A percentile compares a stretch with the other conserved stretches of the same genome.
These are phyloP conservation scores for Scolanthus callimorphus DNA, from an alignment of 92 coral and sea anemone species.

Conservation along the genomic window DNA sequence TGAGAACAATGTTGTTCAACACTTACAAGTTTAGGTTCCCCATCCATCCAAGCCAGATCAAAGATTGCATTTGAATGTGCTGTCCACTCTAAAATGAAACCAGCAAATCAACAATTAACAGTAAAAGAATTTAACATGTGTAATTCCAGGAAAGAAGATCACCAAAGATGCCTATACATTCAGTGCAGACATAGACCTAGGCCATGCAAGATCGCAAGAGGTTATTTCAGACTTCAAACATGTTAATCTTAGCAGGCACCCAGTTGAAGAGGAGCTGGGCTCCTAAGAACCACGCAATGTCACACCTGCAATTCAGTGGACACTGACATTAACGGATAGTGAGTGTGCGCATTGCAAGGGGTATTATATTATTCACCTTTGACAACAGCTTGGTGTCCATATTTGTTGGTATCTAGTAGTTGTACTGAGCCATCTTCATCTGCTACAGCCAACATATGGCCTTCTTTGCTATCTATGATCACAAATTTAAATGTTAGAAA, in stretches of 20 bases:
- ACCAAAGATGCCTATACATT: neutral
- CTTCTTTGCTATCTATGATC: slow-evolving; percentile 46
- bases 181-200: neutral
- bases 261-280: no score
- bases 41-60: slow-evolving; percentile 94
- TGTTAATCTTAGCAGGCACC: no score
- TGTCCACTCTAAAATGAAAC: slow-evolving; percentile 91
- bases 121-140: neutral
- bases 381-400: slow-evolving; percentile 52
- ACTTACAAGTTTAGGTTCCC: slow-evolving; percentile 84
- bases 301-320: no score
- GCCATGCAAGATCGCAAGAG: no score
- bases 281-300: no score
- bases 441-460: slow-evolving; percentile 86
- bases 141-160: no score
- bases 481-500: neutral
- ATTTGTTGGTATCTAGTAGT: slow-evolving; percentile 69
- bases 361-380: slow-evolving; percentile 57
- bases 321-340: no score
- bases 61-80: slow-evolving; percentile 98
- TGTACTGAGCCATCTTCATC: slow-evolving; percentile 96
- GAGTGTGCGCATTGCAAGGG: no score
- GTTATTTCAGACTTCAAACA: no score
- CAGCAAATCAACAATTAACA: no score
- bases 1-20: no score